These are phyloP conservation scores for Leucopternis melanops DNA, from an alignment of 2,113 vertebrate species.

Conservation along the genomic window DNA sequence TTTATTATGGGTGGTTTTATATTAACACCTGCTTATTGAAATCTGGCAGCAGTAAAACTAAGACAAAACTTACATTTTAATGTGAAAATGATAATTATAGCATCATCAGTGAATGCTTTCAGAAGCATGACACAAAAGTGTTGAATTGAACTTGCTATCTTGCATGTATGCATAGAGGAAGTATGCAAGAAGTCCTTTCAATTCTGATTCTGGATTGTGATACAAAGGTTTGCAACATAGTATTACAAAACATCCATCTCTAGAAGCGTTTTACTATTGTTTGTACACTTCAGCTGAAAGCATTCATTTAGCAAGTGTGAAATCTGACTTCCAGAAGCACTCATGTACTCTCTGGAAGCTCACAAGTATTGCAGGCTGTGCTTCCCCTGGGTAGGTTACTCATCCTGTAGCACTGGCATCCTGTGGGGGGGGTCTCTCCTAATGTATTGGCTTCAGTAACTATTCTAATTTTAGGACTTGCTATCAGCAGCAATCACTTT, in stretches of 20 bases:
- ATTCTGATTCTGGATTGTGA: background rate
- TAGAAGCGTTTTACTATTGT: background rate
- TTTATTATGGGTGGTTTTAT: background rate
- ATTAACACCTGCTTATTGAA: background rate
- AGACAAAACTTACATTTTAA: background rate
- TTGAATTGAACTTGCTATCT: background rate
- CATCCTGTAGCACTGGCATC: constrained; percentile 74
- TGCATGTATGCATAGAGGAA: background rate
- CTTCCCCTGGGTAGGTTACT: constrained; percentile 66
- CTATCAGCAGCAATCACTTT: background rate
- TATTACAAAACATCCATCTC: background rate
- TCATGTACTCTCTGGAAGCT: constrained; percentile 44
- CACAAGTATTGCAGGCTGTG: constrained; percentile 33
- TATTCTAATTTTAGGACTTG: constrained; percentile 47
- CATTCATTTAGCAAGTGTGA: background rate
- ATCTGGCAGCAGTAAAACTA: background rate
- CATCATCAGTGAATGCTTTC: background rate
- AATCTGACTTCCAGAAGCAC: constrained; percentile 75
- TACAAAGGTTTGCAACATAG: fast-evolving
- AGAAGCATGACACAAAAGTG: background rate
- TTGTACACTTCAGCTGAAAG: background rate
- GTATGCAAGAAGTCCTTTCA: background rate
- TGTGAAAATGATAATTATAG: background rate
- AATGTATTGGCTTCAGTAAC: constrained; percentile 64
- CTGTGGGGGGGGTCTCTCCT: constrained; percentile 52